phyloP scores from a whole-genome alignment of 1,140 invertebrate species.

The Stenopsyche tienmushanensis region DNA sequence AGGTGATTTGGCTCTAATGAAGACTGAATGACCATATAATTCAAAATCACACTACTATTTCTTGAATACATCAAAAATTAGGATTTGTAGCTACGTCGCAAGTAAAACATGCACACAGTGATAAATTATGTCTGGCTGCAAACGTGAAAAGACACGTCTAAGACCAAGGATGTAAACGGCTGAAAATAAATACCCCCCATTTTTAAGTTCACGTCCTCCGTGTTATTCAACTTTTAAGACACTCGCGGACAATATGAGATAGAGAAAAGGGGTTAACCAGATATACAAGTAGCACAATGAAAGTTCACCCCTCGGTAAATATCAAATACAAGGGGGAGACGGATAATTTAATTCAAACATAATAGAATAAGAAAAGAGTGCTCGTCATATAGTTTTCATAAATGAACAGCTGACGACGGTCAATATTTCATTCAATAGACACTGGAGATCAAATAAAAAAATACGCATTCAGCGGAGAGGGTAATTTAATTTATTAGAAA shows the following conservation, averaged over 20 bases:
- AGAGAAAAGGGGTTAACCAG: conserved; percentile 32
- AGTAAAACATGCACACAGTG: not conserved
- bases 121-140: not conserved
- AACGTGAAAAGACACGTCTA: too few species aligned
- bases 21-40: too few species aligned
- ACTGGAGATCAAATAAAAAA: too few species aligned
- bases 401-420: not conserved
- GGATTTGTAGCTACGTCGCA: not conserved
- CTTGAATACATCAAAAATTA: too few species aligned
- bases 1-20: too few species aligned
- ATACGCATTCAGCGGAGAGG: too few species aligned
- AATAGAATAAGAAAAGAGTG: not conserved
- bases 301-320: not conserved
- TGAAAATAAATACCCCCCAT: conserved; percentile 9
- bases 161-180: too few species aligned
- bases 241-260: conserved; percentile 24
- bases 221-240: conserved; percentile 30
- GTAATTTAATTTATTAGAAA: not conserved
- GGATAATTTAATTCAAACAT: not conserved
- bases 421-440: not conserved
- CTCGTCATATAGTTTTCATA: not conserved
- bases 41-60: too few species aligned
- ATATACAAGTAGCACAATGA: conserved; percentile 10
- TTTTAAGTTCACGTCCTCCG: conserved; percentile 9
- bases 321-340: not conserved